Evolutionary conservation across 2,113 vertebrate species (phyloP), one percentile per base, ranked within the genome.

Genomic region (Nerophis lumbriciformis): DNA sequence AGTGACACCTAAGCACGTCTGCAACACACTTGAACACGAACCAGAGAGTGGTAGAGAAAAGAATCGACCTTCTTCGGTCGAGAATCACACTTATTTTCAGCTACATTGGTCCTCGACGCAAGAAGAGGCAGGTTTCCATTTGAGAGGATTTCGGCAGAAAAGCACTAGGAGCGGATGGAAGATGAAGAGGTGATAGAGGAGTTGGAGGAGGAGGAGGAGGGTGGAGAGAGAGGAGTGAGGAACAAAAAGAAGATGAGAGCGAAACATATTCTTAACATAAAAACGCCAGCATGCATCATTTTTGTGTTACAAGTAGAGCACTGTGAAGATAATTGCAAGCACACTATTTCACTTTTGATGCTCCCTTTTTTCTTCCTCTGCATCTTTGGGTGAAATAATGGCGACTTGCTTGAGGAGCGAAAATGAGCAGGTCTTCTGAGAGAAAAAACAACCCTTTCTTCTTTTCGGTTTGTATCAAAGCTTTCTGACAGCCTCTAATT

Each of bases 401-500:
- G 49, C 42, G 21, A 65, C 36, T 8, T 37, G 56, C 21, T 6
- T 8, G 35, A 8, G 45, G 59, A 42, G 57, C 65, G 53, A 73
- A 65, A 61, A 57, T 0, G 5, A 53, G 47, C 63, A 15, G 63
- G 44, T 76, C 70, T 35, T 67, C 54, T 53, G 60, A 61, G 62
- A 49, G 47, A 63, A 47, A 75, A 58, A 65, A n/a, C 49, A 57
- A 52, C 60, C 14, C 52, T 72, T 35, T 64, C 21, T 54, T 64
- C 58, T 53, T 6, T 36, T 60, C 42, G 60, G 59, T 55, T 75
- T 53, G 42, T 61, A 61, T 59, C 63, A 19, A 35, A 66, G 57
- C 59, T 61, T 77, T 79, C 59, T 79, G 81, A 76, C 77, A 79
- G 79, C 73, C 74, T 80, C 70, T 76, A 77, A 82, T 83, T 79